A percentile compares a stretch with the other conserved stretches of the same genome.
These are phyloP conservation scores for Cephus pygmeus DNA, from an alignment of 2,888 invertebrate species.

Conservation along the genomic window DNA sequence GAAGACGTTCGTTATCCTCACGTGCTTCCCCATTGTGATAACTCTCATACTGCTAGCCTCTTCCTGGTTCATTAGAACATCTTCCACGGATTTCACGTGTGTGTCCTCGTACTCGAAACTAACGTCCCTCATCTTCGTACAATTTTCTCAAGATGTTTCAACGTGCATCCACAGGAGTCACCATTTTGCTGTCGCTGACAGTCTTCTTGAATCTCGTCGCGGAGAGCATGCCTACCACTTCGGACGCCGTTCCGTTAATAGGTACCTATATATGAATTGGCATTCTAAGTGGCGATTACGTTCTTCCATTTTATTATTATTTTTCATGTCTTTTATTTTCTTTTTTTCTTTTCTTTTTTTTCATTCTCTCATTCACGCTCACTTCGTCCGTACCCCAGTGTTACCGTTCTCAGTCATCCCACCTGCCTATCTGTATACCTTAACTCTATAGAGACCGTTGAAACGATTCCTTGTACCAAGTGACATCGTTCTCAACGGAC, in stretches of 20 bases:
- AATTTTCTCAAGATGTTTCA: too few species aligned
- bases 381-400: constrained; percentile 5
- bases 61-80: too few species aligned
- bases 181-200: constrained; percentile 96
- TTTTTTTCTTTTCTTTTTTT: neutral
- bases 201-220: constrained; percentile 98
- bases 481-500: neutral
- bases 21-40: too few species aligned
- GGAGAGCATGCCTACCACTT: constrained; percentile 92
- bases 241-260: constrained; percentile 86
- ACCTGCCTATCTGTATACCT: neutral
- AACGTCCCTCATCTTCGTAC: too few species aligned
- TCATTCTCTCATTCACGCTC: neutral
- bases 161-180: constrained; percentile 82
- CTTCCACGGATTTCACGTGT: constrained; percentile 16
- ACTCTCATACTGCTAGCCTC: too few species aligned
- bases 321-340: neutral
- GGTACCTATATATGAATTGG: constrained; percentile 66
- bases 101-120: constrained; percentile 41
- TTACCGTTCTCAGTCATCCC: neutral
- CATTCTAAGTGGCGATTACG: constrained; percentile 1
- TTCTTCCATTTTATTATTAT: constrained; percentile 29
- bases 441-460: neutral
- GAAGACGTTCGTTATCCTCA: too few species aligned
- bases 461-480: neutral